Conservation (phyloP, 2,888 invertebrate genomes). For the Adelognathus sp. region DNA sequence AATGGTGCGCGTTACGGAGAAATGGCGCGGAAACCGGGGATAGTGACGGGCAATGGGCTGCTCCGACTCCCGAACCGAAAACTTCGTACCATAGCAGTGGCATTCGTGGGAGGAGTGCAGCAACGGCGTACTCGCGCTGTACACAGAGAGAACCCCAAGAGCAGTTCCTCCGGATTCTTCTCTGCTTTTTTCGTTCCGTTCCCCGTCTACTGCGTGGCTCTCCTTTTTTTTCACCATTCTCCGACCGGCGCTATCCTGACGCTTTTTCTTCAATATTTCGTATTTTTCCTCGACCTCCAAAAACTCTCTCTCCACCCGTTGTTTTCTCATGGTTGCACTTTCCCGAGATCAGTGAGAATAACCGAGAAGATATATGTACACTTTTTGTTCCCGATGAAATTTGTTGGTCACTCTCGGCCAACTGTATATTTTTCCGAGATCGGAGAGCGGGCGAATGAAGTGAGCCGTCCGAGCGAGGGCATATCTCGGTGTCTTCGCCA, state of each 20-base stretch:
- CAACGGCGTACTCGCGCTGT: constrained; percentile 43
- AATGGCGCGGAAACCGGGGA: constrained; percentile 81
- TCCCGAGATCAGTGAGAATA: constrained; percentile 39
- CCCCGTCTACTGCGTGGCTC: too few relatives aligned
- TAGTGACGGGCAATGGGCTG: constrained; percentile 79
- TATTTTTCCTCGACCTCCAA: constrained; percentile 31
- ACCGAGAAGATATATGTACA: constrained; percentile 35
- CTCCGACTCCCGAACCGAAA: constrained; percentile 65
- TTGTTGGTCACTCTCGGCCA: constrained; percentile 1
- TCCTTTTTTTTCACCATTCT: constrained; percentile 22
- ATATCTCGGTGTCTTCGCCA: background rate
- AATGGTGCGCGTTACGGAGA: constrained; percentile 81
- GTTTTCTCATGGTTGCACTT: constrained; percentile 54
- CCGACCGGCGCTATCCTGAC: constrained; percentile 16
- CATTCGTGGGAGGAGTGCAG: constrained; percentile 63
- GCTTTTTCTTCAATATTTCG: constrained; percentile 51
- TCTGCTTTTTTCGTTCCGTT: background rate
- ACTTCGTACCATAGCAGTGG: constrained; percentile 58
- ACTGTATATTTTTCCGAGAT: background rate
- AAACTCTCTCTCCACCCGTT: too few relatives aligned
- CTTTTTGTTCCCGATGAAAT: constrained; percentile 45
- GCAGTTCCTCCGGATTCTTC: constrained; percentile 29
- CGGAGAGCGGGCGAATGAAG: constrained; percentile 29
- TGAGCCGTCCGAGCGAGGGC: background rate
- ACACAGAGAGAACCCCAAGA: constrained; percentile 17